These are phyloP conservation scores for Blastobasis lacticolella DNA, from an alignment of 2,888 invertebrate genomes.

Conservation along the genomic window DNA sequence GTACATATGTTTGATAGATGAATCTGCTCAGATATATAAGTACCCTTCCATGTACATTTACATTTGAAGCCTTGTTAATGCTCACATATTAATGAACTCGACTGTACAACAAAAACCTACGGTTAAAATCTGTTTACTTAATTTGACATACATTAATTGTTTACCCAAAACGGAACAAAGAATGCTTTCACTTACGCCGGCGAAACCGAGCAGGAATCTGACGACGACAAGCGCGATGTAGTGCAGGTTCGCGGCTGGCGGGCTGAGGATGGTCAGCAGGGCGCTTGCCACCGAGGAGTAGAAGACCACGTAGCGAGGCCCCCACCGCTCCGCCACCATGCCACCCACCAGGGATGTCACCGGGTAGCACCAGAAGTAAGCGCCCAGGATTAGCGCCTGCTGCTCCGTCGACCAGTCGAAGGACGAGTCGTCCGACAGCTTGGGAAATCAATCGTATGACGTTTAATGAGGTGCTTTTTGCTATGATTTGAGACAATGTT, in stretches of 20 bases:
- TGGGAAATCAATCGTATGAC: too few relatives aligned
- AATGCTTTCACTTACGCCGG: conserved; percentile 60
- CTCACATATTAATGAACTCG: too few relatives aligned
- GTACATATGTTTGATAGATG: too few relatives aligned
- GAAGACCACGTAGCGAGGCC: conserved; percentile 75
- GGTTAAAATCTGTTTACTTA: too few relatives aligned
- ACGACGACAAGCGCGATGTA: conserved; percentile 71
- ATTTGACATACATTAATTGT: too few relatives aligned
- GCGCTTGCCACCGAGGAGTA: conserved; percentile 65
- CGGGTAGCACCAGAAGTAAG: conserved; percentile 82
- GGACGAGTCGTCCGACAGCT: conserved; percentile 27
- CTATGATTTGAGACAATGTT: too few relatives aligned
- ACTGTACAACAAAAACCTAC: too few relatives aligned
- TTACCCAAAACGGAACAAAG: neutral
- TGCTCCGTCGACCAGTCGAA: conserved; percentile 75
- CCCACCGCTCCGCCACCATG: conserved; percentile 78
- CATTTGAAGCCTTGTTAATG: too few relatives aligned
- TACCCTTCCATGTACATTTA: too few relatives aligned
- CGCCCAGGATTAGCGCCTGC: conserved; percentile 78
- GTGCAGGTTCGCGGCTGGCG: conserved; percentile 72
- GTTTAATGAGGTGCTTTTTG: too few relatives aligned
- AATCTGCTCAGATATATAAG: too few relatives aligned
- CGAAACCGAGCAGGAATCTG: conserved; percentile 76
- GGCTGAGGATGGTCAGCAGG: conserved; percentile 74
- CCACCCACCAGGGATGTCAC: conserved; percentile 79